Percentiles rank a stretch among this genome's conserved stretches.
These are phyloP conservation scores for Haliclystus octoradiatus DNA, from an alignment of 30 jellyfish, hydroid and myxozoan genomes.

Conservation along the genomic window DNA sequence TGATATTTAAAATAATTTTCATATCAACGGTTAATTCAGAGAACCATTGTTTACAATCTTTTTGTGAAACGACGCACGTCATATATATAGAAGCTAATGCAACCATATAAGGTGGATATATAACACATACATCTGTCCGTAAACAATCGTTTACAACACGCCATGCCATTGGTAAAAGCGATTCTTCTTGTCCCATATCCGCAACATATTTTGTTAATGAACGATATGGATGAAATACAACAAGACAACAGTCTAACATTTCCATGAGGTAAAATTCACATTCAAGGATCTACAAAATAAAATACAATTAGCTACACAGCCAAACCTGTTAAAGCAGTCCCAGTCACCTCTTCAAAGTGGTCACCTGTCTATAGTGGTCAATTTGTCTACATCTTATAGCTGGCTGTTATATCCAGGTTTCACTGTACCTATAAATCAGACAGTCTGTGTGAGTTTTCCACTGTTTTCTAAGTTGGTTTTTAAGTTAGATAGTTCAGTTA, in stretches of 20 bases:
- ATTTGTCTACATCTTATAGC: too few species aligned
- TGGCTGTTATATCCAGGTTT: too few species aligned
- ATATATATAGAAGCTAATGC: conserved; percentile 84
- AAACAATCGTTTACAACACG: conserved; percentile 76
- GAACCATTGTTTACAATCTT: conserved; percentile 92
- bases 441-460: too few species aligned
- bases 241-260: conserved; percentile 72
- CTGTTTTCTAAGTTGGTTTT: too few species aligned
- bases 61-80: conserved; percentile 83
- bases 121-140: conserved; percentile 60
- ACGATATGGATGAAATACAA: conserved; percentile 81
- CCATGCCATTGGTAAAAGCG: conserved; percentile 74
- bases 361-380: too few species aligned
- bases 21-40: conserved; percentile 73
- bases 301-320: not conserved
- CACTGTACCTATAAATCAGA: too few species aligned
- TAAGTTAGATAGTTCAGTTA: too few species aligned
- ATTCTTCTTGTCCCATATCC: conserved; percentile 88
- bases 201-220: conserved; percentile 76
- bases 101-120: conserved; percentile 76
- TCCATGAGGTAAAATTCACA: conserved; percentile 82
- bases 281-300: conserved; percentile 49
- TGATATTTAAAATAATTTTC: conserved; percentile 59
- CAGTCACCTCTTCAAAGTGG: too few species aligned
- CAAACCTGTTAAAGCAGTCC: too few species aligned